A percentile compares a stretch with the other conserved stretches of the same genome.
phyloP scores from a whole-genome alignment of 2,888 invertebrate genomes.

The Athrips mouffetella region DNA sequence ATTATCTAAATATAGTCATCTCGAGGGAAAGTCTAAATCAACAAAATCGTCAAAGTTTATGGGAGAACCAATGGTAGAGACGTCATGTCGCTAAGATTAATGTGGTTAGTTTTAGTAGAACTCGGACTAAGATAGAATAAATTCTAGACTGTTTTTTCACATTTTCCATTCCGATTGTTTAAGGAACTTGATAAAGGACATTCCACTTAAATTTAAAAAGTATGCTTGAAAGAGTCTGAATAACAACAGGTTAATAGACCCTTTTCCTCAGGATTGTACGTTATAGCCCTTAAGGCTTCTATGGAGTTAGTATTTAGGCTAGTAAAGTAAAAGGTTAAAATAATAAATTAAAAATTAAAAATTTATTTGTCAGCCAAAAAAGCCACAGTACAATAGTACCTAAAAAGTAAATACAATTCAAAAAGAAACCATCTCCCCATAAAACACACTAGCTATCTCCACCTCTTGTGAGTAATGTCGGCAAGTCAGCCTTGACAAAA shows the following conservation, averaged over 20 bases:
- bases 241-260: too few relatives aligned
- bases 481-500: slow-evolving; percentile 47
- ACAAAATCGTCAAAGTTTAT: too few relatives aligned
- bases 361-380: slow-evolving; percentile 9
- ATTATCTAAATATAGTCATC: too few relatives aligned
- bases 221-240: too few relatives aligned
- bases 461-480: slow-evolving; percentile 5
- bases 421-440: slow-evolving; percentile 8
- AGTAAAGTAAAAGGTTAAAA: too few relatives aligned
- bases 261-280: too few relatives aligned
- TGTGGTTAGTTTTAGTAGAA: slow-evolving; percentile 57
- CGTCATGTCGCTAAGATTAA: slow-evolving; percentile 55
- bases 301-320: too few relatives aligned
- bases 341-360: too few relatives aligned
- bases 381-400: background rate
- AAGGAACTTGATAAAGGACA: background rate
- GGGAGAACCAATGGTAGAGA: slow-evolving; percentile 36
- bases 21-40: too few relatives aligned
- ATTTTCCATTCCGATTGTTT: background rate
- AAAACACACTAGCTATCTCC: slow-evolving; percentile 10
- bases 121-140: slow-evolving; percentile 48
- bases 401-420: slow-evolving; percentile 8
- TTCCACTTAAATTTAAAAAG: too few relatives aligned
- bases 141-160: slow-evolving; percentile 26
- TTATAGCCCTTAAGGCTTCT: too few relatives aligned